phyloP scores from a whole-genome alignment of 2,113 vertebrate genomes.

The Gallinago undulata region DNA sequence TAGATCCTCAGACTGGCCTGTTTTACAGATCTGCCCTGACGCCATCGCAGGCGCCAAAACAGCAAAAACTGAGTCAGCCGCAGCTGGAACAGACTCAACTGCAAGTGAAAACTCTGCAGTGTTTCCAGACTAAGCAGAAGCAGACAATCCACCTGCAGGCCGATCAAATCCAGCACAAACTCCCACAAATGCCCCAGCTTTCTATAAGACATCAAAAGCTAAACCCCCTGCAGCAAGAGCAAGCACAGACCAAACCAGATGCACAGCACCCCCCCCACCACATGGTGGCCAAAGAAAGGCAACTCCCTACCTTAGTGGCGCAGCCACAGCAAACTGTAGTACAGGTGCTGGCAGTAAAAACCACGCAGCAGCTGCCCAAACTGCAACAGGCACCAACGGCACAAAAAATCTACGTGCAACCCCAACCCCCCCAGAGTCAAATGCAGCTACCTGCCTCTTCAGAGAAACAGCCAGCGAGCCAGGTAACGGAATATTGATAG shows the following conservation, averaged over 20 bases:
- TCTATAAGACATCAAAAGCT: constrained; percentile 84
- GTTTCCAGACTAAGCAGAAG: constrained; percentile 85
- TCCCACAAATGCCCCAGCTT: constrained; percentile 82
- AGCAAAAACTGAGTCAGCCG: constrained; percentile 76
- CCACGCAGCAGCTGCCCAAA: constrained; percentile 90
- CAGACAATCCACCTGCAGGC: constrained; percentile 81
- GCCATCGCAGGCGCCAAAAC: constrained; percentile 74
- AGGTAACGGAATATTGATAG: constrained; percentile 84
- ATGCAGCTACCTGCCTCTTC: constrained; percentile 87
- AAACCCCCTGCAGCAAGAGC: constrained; percentile 77
- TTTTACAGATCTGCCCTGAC: constrained; percentile 90
- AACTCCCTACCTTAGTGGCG: constrained; percentile 75
- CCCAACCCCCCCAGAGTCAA: constrained; percentile 87
- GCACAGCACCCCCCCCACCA: constrained; percentile 77
- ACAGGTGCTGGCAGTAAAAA: constrained; percentile 84
- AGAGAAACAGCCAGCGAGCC: constrained; percentile 84
- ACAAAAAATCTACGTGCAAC: constrained; percentile 92
- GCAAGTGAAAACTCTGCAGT: constrained; percentile 83
- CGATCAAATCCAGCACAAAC: constrained; percentile 81
- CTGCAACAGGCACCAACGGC: constrained; percentile 94
- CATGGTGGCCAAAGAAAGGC: constrained; percentile 82
- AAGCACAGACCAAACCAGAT: constrained; percentile 78
- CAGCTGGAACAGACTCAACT: constrained; percentile 82
- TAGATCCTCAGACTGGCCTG: constrained; percentile 97
- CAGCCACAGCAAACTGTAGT: constrained; percentile 83